Base-by-base conservation (phyloP, 2,113 vertebrate species). In the Megalops atlanticus region DNA sequence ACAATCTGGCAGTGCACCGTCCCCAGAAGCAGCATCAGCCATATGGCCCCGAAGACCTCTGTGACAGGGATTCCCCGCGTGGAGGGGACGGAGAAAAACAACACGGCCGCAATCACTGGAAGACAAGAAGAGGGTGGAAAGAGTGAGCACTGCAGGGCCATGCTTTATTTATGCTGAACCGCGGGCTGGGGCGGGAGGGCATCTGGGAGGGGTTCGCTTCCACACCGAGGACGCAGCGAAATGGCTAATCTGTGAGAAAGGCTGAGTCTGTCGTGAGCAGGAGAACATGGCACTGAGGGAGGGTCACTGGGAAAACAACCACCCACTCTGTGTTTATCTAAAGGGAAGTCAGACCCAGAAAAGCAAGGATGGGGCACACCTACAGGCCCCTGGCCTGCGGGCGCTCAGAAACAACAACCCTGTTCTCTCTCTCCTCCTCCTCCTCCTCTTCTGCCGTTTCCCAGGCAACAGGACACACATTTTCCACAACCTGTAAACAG, bases 1-100 rank as follows among this genome's bases (percentile, higher is more conserved):
- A 99, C 98, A 83, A 99, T 99, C 95, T 99, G 98, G 91, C 98
- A 99, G 89, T 99, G 98, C 79, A 99, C 98, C 39, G 98, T 99
- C 83, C 98, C 98, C 85, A 99, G 92, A 49, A 99, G 94, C 91
- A 99, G 84, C 98, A 99, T 99, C 38, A 99, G 95, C 96, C 96
- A 98, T 92, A 96, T 36, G 11, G 96, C 96, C 74, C 96, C 96
- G 49, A 96, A 94, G 85, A 99, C 97, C 92, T 99, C 98, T 0
- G 97, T 99, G 86, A 94, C 91, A 41, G 98, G 98, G 89, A 99
- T 95, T 86, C 91, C 95, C 90, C 97, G 97, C 81, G 95, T 90
- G 86, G 92, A 94, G 74, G 95, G 92, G 88, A 95, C 87, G 87
- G 90, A 92, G 87, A 73, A 94, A 80, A 95, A 99, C 82, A 99